phyloP scores from a whole-genome alignment of 2,797 vertebrate species.

The Rhynchotus rufescens region DNA sequence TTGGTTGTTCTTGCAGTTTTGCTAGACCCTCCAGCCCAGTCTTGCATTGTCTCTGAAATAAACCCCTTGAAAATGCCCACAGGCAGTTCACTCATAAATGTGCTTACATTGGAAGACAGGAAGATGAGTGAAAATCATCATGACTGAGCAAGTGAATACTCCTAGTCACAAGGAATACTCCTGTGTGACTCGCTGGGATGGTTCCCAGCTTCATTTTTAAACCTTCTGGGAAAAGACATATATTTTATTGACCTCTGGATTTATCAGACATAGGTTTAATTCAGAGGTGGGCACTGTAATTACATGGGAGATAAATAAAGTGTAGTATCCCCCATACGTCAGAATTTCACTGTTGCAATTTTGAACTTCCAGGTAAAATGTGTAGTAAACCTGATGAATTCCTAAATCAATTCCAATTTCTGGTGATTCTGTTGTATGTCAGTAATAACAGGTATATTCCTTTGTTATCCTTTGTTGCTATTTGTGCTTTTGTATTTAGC shows the following conservation, averaged over 20 bases:
- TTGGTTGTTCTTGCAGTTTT: neutral
- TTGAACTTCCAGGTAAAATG: neutral
- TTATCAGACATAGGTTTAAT: neutral
- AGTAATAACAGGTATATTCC: neutral
- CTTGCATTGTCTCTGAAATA: neutral
- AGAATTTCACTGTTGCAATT: neutral
- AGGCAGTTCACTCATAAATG: neutral
- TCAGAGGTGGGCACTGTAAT: neutral
- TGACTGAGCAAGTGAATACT: neutral
- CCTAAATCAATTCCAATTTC: neutral
- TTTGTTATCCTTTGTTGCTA: neutral
- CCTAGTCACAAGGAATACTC: neutral
- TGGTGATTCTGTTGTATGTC: neutral
- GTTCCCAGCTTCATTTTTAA: neutral
- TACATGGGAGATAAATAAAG: neutral
- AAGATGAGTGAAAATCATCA: neutral
- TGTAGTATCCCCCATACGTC: neutral
- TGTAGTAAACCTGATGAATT: neutral
- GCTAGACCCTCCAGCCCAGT: neutral
- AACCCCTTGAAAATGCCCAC: neutral
- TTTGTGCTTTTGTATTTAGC: neutral
- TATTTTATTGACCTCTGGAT: neutral
- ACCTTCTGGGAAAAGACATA: neutral
- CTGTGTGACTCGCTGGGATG: neutral
- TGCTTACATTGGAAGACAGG: neutral